phyloP scores from a whole-genome alignment of 92 coral and sea anemone species.

The Palythoa grandis region DNA sequence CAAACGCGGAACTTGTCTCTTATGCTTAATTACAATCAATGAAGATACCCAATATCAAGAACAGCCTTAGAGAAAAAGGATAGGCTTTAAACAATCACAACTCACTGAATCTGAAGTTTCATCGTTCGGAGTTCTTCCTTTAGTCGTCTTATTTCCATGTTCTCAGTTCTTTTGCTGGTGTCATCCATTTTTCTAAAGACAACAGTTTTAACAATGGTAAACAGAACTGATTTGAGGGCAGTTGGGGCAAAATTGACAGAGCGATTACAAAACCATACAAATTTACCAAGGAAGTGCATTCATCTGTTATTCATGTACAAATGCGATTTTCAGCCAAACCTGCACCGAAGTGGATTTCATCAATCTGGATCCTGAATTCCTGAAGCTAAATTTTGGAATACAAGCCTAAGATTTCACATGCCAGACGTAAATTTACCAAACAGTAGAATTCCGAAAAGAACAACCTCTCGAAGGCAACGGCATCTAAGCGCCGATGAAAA shows the following conservation, averaged over 20 bases:
- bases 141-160: slow-evolving; percentile 71
- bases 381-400: neutral
- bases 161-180: slow-evolving; percentile 67
- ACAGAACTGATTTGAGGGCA: neutral
- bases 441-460: too few relatives aligned
- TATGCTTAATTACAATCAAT: neutral
- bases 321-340: too few relatives aligned
- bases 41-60: neutral
- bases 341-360: neutral
- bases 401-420: neutral
- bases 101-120: slow-evolving; percentile 83
- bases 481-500: too few relatives aligned
- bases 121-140: slow-evolving; percentile 82
- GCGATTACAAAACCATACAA: too few relatives aligned
- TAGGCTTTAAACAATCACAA: neutral
- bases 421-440: too few relatives aligned
- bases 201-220: neutral
- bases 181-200: slow-evolving; percentile 73
- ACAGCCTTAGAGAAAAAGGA: neutral
- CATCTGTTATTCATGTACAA: too few relatives aligned
- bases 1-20: too few relatives aligned
- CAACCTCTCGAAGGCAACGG: too few relatives aligned
- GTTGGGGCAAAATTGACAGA: neutral
- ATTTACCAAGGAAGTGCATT: too few relatives aligned
- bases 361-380: neutral